These are phyloP conservation scores for Papilio polytes DNA, from an alignment of 1,140 invertebrate genomes.

Conservation along the genomic window DNA sequence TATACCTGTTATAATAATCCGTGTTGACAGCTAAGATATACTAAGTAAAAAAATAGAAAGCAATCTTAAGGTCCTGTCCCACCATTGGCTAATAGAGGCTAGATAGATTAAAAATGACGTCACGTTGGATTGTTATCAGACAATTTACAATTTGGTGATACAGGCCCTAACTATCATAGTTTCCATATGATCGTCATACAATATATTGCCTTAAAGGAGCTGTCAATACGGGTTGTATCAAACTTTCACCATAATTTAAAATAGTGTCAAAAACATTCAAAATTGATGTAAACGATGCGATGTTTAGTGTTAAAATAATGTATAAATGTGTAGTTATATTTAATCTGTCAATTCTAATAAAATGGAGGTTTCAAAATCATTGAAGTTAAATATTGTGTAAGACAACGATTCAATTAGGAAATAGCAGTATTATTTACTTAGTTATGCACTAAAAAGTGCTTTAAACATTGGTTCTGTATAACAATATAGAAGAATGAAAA, in stretches of 20 bases:
- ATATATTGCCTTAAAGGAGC: neutral
- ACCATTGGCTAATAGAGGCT: no score
- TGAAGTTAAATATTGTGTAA: slow-evolving; percentile 69
- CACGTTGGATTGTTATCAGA: no score
- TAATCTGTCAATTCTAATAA: slow-evolving; percentile 60
- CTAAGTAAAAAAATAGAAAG: neutral
- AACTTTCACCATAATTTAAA: slow-evolving; percentile 44
- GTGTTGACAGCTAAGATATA: neutral
- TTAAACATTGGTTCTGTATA: slow-evolving; percentile 52
- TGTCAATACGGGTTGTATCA: neutral
- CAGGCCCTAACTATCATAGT: no score
- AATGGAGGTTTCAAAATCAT: slow-evolving; percentile 79
- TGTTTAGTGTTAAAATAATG: slow-evolving; percentile 60
- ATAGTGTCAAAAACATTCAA: slow-evolving; percentile 67
- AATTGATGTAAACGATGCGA: slow-evolving; percentile 56
- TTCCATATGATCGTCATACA: no score
- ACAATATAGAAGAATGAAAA: slow-evolving; percentile 68
- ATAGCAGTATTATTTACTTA: slow-evolving; percentile 53
- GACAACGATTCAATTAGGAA: slow-evolving; percentile 66
- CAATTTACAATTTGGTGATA: no score
- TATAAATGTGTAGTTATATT: slow-evolving; percentile 54
- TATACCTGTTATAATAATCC: slow-evolving; percentile 37
- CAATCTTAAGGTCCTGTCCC: no score
- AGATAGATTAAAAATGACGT: no score
- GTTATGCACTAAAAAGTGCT: slow-evolving; percentile 18